Base-by-base conservation (phyloP, 2,113 vertebrate genomes). In the Platichthys flesus region DNA sequence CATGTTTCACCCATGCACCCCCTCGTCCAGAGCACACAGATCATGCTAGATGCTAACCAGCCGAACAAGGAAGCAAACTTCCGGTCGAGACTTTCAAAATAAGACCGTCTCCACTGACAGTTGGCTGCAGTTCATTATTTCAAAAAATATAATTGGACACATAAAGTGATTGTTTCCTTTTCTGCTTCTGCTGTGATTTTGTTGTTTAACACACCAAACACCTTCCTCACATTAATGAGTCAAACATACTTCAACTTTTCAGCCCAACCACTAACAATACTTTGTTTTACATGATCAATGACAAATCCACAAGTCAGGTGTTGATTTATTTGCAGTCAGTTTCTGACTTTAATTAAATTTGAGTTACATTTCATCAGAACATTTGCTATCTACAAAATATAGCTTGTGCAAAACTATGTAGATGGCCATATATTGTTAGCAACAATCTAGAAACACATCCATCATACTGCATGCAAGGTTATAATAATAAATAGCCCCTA, bases 1-100 rank as follows among this genome's bases (percentile, higher is more conserved):
- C 94, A 95, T 95, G 76, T 95, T 95, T 91, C 87, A 81, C 88
- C 89, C 86, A 90, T 90, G 85, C 83, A 90, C 82, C 90, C 81
- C 82, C 84, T 80, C 78, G 81, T 74, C 90, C 84, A 82, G 70
- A 71, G 70, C 61, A 26, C 81, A 57, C 76, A 84, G 67, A 79
- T 84, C 85, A 74, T 61, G 77, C 66, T 64, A 81, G 42, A 74
- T 58, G 77, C 62, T 64, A 81, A 37, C 67, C 73, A 82, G 54
- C 60, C 45, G 55, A 49, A 31, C 62, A 8, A 54, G 65, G 62
- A 69, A 45, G 31, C 1, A 5, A 0, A 18, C 28, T 86, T 92
- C 89, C 88, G 88, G 60, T 55, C 0, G 2, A 5, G 9, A 37
- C 52, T 77, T 92, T 90, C 84, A 89, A 71, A 90, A 88, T 92